Conservation (phyloP, 2,888 invertebrate genomes). For the Thalpophila matura region DNA sequence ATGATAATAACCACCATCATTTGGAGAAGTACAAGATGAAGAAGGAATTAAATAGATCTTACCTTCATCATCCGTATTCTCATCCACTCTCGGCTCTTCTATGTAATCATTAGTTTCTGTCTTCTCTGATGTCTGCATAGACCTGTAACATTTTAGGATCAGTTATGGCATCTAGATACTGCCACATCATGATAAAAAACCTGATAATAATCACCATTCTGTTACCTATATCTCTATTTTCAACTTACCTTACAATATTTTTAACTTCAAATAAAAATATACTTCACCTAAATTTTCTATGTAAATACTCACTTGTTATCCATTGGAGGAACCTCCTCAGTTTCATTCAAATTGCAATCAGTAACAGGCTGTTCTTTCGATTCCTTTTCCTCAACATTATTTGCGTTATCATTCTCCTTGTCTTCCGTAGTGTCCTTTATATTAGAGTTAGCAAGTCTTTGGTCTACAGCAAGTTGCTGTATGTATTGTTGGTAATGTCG, state of each 20-base stretch:
- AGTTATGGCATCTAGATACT: no score
- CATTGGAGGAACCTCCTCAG: constrained; percentile 64
- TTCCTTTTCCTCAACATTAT: constrained; percentile 27
- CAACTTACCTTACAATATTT: no score
- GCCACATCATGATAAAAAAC: no score
- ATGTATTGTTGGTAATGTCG: constrained; percentile 99
- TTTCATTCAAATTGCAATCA: constrained; percentile 81
- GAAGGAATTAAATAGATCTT: not conserved
- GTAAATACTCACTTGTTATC: constrained; percentile 81
- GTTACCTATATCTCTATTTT: no score
- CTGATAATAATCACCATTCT: no score
- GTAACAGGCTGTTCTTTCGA: constrained; percentile 66
- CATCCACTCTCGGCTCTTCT: constrained; percentile 80
- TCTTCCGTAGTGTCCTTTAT: constrained; percentile 71
- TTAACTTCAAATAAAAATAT: no score
- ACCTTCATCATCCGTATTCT: constrained; percentile 85
- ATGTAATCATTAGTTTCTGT: constrained; percentile 71
- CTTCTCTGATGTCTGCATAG: constrained; percentile 79
- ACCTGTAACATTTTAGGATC: constrained; percentile 66
- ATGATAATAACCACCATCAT: no score
- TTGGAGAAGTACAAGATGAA: no score
- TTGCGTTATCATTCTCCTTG: constrained; percentile 66
- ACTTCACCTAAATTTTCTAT: no score
- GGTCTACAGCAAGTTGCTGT: constrained; percentile 95
- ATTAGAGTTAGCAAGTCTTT: constrained; percentile 81